A percentile compares a stretch with the other conserved stretches of the same genome.
Evolutionary conservation across 2,888 invertebrate species (phyloP).

Genomic region (Eurois occulta): DNA sequence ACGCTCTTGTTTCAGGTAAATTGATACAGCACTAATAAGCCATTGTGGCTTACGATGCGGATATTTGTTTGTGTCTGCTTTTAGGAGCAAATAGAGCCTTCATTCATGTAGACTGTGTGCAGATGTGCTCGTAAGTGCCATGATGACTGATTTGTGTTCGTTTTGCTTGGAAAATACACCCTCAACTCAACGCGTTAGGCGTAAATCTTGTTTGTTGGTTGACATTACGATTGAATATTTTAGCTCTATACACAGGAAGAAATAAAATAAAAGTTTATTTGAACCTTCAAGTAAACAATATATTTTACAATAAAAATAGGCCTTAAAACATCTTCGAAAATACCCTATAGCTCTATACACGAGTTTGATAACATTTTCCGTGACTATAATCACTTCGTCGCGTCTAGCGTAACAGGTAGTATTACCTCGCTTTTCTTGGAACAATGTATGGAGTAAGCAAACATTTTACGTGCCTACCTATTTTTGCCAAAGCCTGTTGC

Average conservation of each 20-base stretch:
- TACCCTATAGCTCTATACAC: neutral
- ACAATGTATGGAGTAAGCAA: slow-evolving; percentile 19
- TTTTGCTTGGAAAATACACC: slow-evolving; percentile 17
- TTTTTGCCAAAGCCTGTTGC: slow-evolving; percentile 33
- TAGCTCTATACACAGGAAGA: neutral
- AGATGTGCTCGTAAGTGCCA: slow-evolving; percentile 15
- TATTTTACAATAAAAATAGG: no score
- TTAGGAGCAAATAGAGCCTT: neutral
- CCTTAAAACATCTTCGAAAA: neutral
- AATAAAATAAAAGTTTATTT: no score
- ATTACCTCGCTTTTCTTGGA: slow-evolving; percentile 18
- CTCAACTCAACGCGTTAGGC: slow-evolving; percentile 4
- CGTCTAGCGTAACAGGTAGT: slow-evolving; percentile 34
- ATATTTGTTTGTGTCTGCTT: slow-evolving; percentile 35
- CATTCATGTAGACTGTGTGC: neutral
- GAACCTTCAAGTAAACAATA: no score
- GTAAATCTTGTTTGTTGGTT: slow-evolving; percentile 39
- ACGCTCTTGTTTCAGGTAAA: slow-evolving; percentile 82
- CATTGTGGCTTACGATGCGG: slow-evolving; percentile 22
- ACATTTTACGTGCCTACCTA: slow-evolving; percentile 13
- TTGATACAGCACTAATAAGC: slow-evolving; percentile 40
- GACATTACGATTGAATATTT: slow-evolving; percentile 29
- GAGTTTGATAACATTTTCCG: slow-evolving; percentile 13
- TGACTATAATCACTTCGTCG: neutral
- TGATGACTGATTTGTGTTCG: slow-evolving; percentile 38